A percentile compares a stretch with the other conserved stretches of the same genome.
Conservation (phyloP, 2,113 vertebrate species). For the Sylvilagus bachmani region DNA sequence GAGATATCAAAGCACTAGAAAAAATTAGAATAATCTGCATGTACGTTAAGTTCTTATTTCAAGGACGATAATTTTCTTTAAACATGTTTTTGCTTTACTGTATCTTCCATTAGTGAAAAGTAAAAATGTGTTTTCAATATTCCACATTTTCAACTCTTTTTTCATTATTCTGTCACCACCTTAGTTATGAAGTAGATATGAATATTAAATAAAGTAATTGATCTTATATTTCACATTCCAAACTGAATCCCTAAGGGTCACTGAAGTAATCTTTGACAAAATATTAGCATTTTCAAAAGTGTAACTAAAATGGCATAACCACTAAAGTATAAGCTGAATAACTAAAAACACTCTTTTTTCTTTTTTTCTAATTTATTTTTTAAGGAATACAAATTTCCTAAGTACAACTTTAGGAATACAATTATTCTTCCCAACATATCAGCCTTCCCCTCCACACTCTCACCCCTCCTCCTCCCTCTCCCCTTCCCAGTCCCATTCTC, state of each 20-base stretch:
- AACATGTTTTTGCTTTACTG: not conserved
- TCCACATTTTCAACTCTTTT: not conserved
- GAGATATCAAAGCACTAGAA: not conserved
- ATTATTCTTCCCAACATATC: too few relatives aligned
- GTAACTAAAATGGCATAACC: not conserved
- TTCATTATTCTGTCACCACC: not conserved
- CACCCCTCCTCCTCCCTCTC: too few relatives aligned
- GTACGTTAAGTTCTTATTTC: not conserved
- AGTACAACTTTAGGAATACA: too few relatives aligned
- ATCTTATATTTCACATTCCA: not conserved
- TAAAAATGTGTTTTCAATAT: not conserved
- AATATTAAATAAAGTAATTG: not conserved
- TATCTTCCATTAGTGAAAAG: not conserved
- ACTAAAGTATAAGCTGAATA: not conserved
- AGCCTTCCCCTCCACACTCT: too few relatives aligned
- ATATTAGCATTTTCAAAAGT: not conserved
- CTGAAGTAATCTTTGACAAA: not conserved
- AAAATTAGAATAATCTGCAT: not conserved
- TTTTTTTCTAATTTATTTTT: too few relatives aligned
- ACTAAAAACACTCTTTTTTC: not conserved
- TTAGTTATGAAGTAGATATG: not conserved
- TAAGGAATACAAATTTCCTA: too few relatives aligned
- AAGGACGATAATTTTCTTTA: constrained; percentile 6
- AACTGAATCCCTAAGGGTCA: not conserved
- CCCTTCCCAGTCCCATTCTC: too few relatives aligned